Base-by-base conservation (phyloP, 2,888 invertebrate genomes). In the Aproaerema taeniolella region DNA sequence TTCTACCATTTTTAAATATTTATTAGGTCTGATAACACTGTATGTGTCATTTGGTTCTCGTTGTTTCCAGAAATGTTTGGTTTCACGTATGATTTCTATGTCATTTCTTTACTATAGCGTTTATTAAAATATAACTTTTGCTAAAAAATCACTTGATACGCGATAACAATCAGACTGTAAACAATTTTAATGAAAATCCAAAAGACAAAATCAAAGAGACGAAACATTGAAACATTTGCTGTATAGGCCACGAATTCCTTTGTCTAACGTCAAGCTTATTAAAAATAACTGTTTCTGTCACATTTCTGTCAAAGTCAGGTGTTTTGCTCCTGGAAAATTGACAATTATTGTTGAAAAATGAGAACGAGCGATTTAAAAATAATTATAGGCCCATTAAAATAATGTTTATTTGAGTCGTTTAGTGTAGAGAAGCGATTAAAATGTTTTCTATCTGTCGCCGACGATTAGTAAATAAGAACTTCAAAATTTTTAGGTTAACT, bases 401-500 rank as follows among this genome's bases (percentile, higher is more conserved):
- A 50, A 71, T 66, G 65, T 52, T 60, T 55, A 45, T 43, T 39
- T 58, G 55, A 55, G 50, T 47, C 7, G 9, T 31, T 12, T 39
- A 50, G 52, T 47, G 44, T 39, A 43, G 43, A 44, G 38, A 43
- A 46, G 31, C 42, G 24, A 26, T 17, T 41, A 73, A 66, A 59
- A 85, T 86, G 86, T 79, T 83, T 50, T 67, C 74, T 29, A 52
- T 80, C 43, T 60, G 63, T 39, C 67, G 76, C 32, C 75, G 71
- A 43, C 67, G 78, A 41, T 70, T 76, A 58, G 70, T 83, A 69
- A 71, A 79, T 69, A 85, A 81, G 68, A 78, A 77, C 56, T 72
- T 80, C 58, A 83, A 80, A 52, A 69, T 81, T 81, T 86, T 87
- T 77, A 87, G 87, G 87, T 86, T 87, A 87, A 61, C 74, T 54